Percentiles rank a stretch among this genome's conserved stretches.
Conservation (phyloP, 37 sponge, comb jelly and placozoan genomes). For the Theonella swinhoei region DNA sequence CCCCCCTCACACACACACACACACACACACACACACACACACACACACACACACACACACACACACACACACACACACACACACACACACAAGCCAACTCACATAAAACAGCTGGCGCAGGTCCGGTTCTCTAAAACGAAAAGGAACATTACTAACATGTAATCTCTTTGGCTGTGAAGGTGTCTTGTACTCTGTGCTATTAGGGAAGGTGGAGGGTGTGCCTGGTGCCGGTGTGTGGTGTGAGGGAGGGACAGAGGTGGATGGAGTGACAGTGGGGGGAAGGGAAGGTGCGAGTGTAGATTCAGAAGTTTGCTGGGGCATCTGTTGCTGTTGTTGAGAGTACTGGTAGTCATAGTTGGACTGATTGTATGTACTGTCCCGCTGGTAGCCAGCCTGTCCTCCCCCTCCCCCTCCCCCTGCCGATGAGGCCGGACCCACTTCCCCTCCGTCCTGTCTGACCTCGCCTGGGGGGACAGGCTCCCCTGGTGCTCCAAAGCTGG, state of each 20-base stretch:
- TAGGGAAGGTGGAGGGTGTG: background rate
- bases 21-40: too few species aligned
- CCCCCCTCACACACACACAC: too few species aligned
- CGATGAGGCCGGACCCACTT: background rate
- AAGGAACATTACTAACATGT: conserved; percentile 96
- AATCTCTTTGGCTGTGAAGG: conserved; percentile 75
- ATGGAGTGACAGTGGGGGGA: background rate
- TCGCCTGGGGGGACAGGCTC: conserved; percentile 18
- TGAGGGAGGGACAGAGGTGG: background rate
- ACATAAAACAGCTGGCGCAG: conserved; percentile 87
- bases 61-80: conserved; percentile 11
- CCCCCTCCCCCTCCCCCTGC: background rate
- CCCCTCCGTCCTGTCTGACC: background rate
- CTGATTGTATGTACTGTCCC: background rate
- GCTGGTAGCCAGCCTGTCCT: background rate
- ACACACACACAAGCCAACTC: conserved; percentile 32
- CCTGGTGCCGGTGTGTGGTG: background rate
- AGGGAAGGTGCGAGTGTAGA: background rate
- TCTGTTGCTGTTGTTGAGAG: background rate
- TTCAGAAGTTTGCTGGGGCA: background rate
- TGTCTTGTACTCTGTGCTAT: conserved; percentile 3
- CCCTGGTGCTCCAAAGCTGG: conserved; percentile 28
- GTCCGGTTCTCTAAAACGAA: conserved; percentile 90
- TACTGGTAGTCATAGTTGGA: background rate
- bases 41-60: too few species aligned